Base-by-base conservation (phyloP, 2,888 invertebrate genomes). In the Muscina levida region DNA sequence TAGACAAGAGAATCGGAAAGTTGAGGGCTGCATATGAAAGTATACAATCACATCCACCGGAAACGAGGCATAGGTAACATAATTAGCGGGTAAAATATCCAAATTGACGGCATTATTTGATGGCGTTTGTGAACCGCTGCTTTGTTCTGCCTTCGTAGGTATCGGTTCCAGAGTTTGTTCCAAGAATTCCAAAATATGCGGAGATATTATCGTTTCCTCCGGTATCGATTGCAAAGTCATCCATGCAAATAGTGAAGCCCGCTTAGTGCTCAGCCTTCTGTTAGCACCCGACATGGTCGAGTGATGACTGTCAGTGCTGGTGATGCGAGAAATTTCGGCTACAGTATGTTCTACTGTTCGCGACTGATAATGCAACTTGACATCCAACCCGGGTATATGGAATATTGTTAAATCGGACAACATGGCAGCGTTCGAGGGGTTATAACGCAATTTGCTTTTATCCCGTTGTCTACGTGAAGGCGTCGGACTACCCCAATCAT, bases 41-140 rank as follows among this genome's bases (percentile, higher is more conserved):
- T 98, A 98, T 51, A 99, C 98, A 85, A 99, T 97, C 24, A 99
- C 98, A 91, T 99, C 99, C 0, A 99, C 98, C 0, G 99, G 99
- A 90, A 99, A 98, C 72, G 98, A 97, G 44, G 97, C 95, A 89
- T 97, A 97, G 84, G 95, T 96, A 87, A 96, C 96, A 90, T 95
- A 95, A 0, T 94, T 94, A 85, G 94, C 94, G 83, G 94, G 93
- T 44, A 93, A 91, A n/a, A 91, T 89, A 84, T 92, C 93, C 86
- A 92, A 91, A 87, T 91, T 92, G 0, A 88, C 91, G 0, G 90
- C 87, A 0, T 90, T 87, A 79, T 89, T 88, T 0, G 89, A 87
- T 0, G 89, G 89, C 0, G 89, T 89, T 1, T 86, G 86, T 0
- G 90, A 86, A 24, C 86, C 84, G 53, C 85, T 85, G 48, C 85